phyloP scores from a whole-genome alignment of 2,113 vertebrate genomes.

The Rhabdornis inornatus region DNA sequence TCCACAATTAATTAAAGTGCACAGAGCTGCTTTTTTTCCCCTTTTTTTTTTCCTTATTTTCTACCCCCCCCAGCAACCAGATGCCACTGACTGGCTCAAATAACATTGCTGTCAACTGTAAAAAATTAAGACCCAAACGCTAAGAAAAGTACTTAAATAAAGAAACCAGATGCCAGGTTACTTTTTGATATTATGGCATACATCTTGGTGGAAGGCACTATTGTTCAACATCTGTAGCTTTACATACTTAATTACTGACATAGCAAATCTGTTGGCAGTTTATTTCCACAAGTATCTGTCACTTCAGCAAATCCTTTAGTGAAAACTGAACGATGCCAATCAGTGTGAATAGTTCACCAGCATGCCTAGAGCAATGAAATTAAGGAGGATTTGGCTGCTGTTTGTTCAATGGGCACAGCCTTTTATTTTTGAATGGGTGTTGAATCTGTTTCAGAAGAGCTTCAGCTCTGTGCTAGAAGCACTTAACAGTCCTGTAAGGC shows the following conservation, averaged over 20 bases:
- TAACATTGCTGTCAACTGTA: conserved; percentile 94
- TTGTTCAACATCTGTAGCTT: conserved; percentile 88
- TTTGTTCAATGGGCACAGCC: not conserved
- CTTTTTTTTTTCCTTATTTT: not conserved
- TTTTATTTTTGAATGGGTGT: not conserved
- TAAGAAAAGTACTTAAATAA: conserved; percentile 91
- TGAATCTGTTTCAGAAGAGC: conserved; percentile 21
- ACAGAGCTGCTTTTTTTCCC: conserved; percentile 66
- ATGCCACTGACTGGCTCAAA: conserved; percentile 94
- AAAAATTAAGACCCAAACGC: conserved; percentile 95
- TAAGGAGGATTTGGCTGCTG: not conserved
- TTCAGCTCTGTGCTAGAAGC: not conserved
- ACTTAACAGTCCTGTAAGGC: not conserved
- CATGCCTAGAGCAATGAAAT: not conserved
- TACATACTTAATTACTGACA: conserved; percentile 84
- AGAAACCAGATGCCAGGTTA: conserved; percentile 90
- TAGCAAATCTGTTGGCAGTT: conserved; percentile 78
- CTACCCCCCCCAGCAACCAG: conserved; percentile 77
- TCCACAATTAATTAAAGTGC: conserved; percentile 99
- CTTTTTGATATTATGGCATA: conserved; percentile 76
- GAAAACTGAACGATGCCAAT: conserved; percentile 55
- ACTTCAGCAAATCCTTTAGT: conserved; percentile 62
- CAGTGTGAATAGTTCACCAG: conserved; percentile 10
- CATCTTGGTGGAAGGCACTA: conserved; percentile 78
- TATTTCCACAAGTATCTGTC: conserved; percentile 59